Percentiles rank a stretch among this genome's conserved stretches.
Evolutionary conservation across 1,140 invertebrate species (phyloP).

Genomic region (Potamilus streckersoni): DNA sequence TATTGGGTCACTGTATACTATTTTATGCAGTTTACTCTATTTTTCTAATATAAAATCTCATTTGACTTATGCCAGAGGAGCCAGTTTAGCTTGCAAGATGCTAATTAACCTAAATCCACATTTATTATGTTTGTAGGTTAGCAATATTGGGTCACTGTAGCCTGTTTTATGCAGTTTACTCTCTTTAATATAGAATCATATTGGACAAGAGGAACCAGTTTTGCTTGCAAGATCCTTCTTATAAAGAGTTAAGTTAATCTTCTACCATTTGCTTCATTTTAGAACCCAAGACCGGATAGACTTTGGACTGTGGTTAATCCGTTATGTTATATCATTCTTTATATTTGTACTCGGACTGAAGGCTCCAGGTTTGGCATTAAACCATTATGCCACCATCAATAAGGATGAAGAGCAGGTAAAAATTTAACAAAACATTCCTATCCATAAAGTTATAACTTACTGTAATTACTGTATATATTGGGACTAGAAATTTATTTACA

Average conservation of each 20-base stretch:
- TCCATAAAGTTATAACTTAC: not conserved
- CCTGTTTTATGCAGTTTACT: no score
- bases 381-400: conserved; percentile 21
- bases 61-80: not conserved
- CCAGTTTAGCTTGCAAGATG: not conserved
- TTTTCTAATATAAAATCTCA: not conserved
- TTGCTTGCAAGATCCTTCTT: not conserved
- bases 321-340: conserved; percentile 81
- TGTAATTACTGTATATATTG: not conserved
- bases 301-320: conserved; percentile 86
- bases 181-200: not conserved
- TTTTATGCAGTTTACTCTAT: not conserved
- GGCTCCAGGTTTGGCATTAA: conserved; percentile 84
- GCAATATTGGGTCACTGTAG: no score
- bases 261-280: conserved; percentile 16
- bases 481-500: not conserved
- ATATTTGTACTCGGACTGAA: conserved; percentile 88
- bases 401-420: conserved; percentile 12
- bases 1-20: not conserved
- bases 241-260: not conserved
- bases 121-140: no score
- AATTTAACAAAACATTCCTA: not conserved
- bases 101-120: no score
- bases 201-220: not conserved
- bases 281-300: conserved; percentile 79